Evolutionary conservation across 2,888 invertebrate species (phyloP).

Genomic region (Lithophane semibrunnea): DNA sequence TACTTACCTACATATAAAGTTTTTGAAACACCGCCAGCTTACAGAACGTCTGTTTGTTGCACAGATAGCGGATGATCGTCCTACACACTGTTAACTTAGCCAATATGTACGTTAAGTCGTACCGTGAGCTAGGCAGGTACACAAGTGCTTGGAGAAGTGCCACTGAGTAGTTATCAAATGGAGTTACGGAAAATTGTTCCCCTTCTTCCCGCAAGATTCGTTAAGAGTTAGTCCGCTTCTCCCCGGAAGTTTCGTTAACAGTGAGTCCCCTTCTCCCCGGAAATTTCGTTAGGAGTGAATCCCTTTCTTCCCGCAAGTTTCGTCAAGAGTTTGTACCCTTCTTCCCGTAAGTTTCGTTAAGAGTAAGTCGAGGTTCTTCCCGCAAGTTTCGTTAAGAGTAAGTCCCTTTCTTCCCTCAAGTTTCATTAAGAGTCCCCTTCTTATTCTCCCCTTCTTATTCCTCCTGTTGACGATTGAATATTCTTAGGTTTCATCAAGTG

Average conservation of each 20-base stretch:
- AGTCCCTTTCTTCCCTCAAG: too few species aligned
- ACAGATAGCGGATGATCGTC: constrained; percentile 68
- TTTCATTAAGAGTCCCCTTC: too few species aligned
- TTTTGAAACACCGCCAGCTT: constrained; percentile 71
- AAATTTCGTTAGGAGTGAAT: background rate
- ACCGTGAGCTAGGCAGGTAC: constrained; percentile 2
- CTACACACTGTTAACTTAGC: constrained; percentile 63
- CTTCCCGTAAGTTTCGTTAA: too few species aligned
- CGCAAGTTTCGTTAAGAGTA: too few species aligned
- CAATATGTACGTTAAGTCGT: constrained; percentile 49
- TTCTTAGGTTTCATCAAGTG: background rate
- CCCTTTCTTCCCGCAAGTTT: too few species aligned
- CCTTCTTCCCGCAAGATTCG: too few species aligned
- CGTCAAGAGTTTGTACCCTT: background rate
- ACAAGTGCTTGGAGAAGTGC: background rate
- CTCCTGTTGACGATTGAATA: background rate
- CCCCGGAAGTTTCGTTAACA: too few species aligned
- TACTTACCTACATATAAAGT: constrained; percentile 15
- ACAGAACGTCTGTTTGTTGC: constrained; percentile 54
- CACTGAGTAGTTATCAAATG: constrained; percentile 8
- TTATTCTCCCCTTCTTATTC: too few species aligned
- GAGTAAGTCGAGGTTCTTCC: too few species aligned
- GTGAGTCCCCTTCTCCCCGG: too few species aligned
- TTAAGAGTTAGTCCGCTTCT: background rate
- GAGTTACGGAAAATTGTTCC: background rate